Evolutionary conservation across 2,888 invertebrate genomes (phyloP), one percentile per base, ranked within the genome.

Genomic region (Cremastinae sp.): DNA sequence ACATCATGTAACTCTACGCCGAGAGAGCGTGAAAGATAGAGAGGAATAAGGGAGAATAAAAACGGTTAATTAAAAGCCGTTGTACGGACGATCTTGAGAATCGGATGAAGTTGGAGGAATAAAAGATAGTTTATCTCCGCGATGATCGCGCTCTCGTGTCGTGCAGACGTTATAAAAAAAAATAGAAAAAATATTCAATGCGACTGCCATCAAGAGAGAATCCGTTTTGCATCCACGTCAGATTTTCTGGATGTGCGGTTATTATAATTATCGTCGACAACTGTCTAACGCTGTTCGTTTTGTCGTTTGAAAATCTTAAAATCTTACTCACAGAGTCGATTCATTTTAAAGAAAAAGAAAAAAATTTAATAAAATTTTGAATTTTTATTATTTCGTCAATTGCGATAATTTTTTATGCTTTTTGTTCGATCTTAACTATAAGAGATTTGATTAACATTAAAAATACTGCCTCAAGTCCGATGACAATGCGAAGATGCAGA

Each of bases 51-150:
- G 14, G 37, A 53, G 45, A 28, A 47, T 37, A 14, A 49, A 68
- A 68, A 58, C 49, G 58, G 61, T 62, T 62, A 70, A 70, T 70
- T 70, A 70, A 70, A 70, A 70, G 61, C 55, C 59, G 61, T 70
- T 70, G 53, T 43, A 43, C 43, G 12, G n/a, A 20, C 20, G 45
- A 70, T 62, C 53, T 70, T 45, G 35, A 14, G 43, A 14, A 53
- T 55, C 61, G 70, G 59, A 61, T 28, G 10, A 10, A 62, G 45
- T 51, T 10, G 43, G 41, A 62, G 59, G 14, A 70, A 53, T 37
- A 53, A 62, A 61, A 5, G 28, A 64, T 61, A 53, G 55, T 70
- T 70, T 70, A 70, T 70, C 70, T 51, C 41, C 22, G 55, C 43
- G 70, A 47, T 53, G 20, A 70, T 70, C 53, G 61, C 14, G 14